Conservation (phyloP, 2,797 vertebrate species). For the Phataginus tricuspis region DNA sequence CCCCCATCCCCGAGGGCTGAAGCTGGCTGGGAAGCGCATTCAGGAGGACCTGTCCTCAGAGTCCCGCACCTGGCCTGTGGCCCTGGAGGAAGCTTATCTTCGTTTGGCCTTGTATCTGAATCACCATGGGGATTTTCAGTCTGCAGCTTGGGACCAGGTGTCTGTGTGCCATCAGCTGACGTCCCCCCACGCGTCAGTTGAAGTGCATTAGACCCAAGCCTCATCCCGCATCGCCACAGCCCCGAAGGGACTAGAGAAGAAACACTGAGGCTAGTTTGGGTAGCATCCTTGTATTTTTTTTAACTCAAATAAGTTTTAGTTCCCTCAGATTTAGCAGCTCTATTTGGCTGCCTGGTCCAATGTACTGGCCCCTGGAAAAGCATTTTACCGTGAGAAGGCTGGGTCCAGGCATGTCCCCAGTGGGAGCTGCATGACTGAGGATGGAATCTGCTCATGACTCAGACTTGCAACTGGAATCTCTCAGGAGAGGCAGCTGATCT, state of each 20-base stretch:
- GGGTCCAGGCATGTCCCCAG: slow-evolving; percentile 51
- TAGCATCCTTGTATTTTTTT: not conserved
- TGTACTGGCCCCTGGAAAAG: slow-evolving; percentile 60
- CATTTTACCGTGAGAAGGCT: slow-evolving; percentile 20
- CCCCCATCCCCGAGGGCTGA: not conserved
- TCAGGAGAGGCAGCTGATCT: not conserved
- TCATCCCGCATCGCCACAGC: not conserved
- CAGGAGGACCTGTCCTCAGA: not conserved
- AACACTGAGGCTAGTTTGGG: not conserved
- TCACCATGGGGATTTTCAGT: not conserved
- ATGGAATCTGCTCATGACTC: slow-evolving; percentile 60
- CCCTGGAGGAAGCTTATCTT: not conserved
- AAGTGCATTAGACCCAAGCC: not conserved
- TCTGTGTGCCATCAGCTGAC: not conserved
- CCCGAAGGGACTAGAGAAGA: not conserved
- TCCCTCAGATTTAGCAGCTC: slow-evolving; percentile 49
- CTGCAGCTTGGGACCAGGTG: not conserved
- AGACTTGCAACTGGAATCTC: slow-evolving; percentile 1
- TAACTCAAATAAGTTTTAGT: slow-evolving; percentile 21
- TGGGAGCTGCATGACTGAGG: slow-evolving; percentile 28
- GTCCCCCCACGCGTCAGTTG: not conserved
- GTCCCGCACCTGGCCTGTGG: not conserved
- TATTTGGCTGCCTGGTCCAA: slow-evolving; percentile 45
- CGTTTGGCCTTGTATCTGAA: not conserved
- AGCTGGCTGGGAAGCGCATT: not conserved